Evolutionary conservation across 2,888 invertebrate genomes (phyloP), one percentile per base, ranked within the genome.

Genomic region (Cataglyphis altisquamis): DNA sequence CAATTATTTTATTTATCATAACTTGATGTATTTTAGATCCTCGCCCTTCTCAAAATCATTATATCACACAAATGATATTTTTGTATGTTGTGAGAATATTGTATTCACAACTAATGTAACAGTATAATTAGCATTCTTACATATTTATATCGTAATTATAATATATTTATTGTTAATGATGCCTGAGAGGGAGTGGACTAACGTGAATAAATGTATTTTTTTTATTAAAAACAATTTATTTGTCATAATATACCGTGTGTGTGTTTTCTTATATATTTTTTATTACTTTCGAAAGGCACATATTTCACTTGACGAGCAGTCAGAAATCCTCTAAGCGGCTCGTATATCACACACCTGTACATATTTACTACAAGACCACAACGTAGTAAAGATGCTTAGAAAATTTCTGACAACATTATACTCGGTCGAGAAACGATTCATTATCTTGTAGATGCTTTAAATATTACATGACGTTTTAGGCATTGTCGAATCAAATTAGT

Each of bases 281-380:
- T 94, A 94, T 93, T 94, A 94, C 91, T 94, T 93, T 92, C 89
- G 92, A 89, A 94, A 94, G 94, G 94, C 94, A 94, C 94, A 93
- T 94, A 90, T 93, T 94, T 94, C 89, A 92, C 86, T 92, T 86
- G 84, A 89, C 74, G 66, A 82, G 57, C 84, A 73, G 45, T 84
- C 84, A 84, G 82, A 86, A 90, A 87, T 75, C 41, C 66, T 82
- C 82, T 73, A 81, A 86, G 84, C 32, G 57, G 25, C 48, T 73
- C 64, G 39, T 67, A 73, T 48, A 45, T 75, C 63, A 60, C 21
- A 64, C 66, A 45, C 41, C 66, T 75, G 66, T 66, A 82, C 78
- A 52, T 39, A 62, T 84, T 32, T 84, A 67, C 70, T 66, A 60
- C 60, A 80, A 86, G 74, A 77, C 66, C 74, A 84, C 68, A 83